These are phyloP conservation scores for Dascillus cervinus DNA, from an alignment of 2,888 invertebrate genomes.

Conservation along the genomic window DNA sequence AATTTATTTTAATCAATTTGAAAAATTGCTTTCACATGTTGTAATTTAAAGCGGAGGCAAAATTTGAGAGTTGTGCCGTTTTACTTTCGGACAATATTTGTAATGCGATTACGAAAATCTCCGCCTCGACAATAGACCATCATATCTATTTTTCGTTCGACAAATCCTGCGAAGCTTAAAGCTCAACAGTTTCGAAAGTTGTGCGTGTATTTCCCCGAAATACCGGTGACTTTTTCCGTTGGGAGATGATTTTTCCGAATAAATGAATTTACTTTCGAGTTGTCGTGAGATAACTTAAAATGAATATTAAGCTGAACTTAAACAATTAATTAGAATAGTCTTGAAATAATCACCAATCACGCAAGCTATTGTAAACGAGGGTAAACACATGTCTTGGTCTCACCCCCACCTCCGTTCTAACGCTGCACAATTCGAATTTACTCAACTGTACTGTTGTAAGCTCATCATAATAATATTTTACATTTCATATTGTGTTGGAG, in stretches of 20 bases:
- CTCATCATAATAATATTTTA: conserved; percentile 55
- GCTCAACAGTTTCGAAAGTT: conserved; percentile 1
- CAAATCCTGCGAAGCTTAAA: conserved; percentile 11
- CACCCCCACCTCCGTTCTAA: conserved; percentile 31
- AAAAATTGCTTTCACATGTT: no score
- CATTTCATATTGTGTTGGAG: conserved; percentile 44
- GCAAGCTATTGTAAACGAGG: conserved; percentile 15
- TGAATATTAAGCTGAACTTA: no score
- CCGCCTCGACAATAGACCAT: conserved; percentile 11
- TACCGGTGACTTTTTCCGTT: conserved; percentile 1
- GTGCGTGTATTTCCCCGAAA: conserved; percentile 1
- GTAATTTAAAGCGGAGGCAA: no score
- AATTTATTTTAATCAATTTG: no score
- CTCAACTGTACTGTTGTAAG: conserved; percentile 61
- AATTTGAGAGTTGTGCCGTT: no score
- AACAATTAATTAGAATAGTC: no score
- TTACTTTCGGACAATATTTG: no score
- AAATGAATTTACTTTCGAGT: no score
- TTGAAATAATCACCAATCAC: conserved; percentile 17
- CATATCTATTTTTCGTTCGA: conserved; percentile 14
- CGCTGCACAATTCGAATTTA: conserved; percentile 47
- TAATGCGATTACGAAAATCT: conserved; percentile 13
- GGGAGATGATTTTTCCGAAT: no score
- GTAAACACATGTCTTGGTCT: conserved; percentile 27
- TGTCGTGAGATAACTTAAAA: no score